A percentile compares a stretch with the other conserved stretches of the same genome.
Evolutionary conservation across 2,113 vertebrate species (phyloP).

Genomic region (Edolisoma coerulescens): DNA sequence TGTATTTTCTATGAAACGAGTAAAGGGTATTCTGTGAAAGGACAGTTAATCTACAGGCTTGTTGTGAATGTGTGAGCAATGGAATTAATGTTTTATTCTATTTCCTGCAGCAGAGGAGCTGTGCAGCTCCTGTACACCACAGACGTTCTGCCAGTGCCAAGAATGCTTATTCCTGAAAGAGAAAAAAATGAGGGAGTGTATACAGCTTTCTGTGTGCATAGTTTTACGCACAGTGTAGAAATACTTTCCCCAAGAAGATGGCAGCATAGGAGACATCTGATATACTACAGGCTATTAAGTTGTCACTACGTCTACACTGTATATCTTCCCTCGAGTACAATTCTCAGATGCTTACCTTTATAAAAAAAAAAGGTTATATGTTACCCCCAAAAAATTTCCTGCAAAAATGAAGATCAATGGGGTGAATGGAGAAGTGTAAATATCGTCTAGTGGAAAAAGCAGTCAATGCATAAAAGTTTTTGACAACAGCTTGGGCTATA

Average conservation of each 20-base stretch:
- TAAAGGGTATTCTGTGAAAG: constrained; percentile 32
- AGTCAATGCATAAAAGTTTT: constrained; percentile 47
- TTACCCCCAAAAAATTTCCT: constrained; percentile 32
- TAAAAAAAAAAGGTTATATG: background rate
- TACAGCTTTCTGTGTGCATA: background rate
- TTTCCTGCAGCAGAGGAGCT: background rate
- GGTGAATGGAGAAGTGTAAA: constrained; percentile 32
- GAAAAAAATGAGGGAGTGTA: background rate
- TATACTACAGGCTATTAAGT: constrained; percentile 56
- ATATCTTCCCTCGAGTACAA: constrained; percentile 38
- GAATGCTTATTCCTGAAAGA: background rate
- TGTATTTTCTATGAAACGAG: background rate
- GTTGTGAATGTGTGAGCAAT: background rate
- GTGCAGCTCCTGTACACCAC: background rate
- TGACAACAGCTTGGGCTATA: constrained; percentile 43
- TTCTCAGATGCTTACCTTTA: constrained; percentile 42
- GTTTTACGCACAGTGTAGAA: background rate
- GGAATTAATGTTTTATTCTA: background rate
- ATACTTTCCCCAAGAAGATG: constrained; percentile 20
- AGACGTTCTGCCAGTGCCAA: background rate
- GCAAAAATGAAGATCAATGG: constrained; percentile 56
- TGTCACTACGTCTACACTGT: constrained; percentile 38
- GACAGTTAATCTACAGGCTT: constrained; percentile 35
- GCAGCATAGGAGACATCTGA: constrained; percentile 44
- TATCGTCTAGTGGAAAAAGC: constrained; percentile 28